Percentiles rank a stretch among this genome's conserved stretches.
phyloP scores from a whole-genome alignment of 2,888 invertebrate genomes.

The Zygogramma bicolorata region DNA sequence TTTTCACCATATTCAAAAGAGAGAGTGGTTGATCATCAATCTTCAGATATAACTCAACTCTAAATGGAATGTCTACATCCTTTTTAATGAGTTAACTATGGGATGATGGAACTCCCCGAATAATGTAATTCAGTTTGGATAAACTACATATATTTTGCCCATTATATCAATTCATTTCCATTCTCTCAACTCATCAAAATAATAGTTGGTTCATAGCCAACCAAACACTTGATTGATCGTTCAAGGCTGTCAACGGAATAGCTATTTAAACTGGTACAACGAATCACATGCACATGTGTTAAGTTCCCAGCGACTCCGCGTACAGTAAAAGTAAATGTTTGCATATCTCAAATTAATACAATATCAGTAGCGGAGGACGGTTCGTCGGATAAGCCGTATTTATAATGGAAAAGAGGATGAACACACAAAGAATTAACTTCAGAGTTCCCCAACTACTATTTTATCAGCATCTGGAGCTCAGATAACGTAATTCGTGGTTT shows the following conservation, averaged over 20 bases:
- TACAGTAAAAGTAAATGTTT: constrained; percentile 49
- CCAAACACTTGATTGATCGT: background rate
- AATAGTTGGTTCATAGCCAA: background rate
- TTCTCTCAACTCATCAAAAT: background rate
- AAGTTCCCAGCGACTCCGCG: constrained; percentile 30
- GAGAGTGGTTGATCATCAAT: too few relatives aligned
- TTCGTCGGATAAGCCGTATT: background rate
- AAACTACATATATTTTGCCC: too few relatives aligned
- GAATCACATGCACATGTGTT: constrained; percentile 23
- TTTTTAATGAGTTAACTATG: too few relatives aligned
- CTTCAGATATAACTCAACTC: too few relatives aligned
- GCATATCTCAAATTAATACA: constrained; percentile 48
- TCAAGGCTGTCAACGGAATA: background rate
- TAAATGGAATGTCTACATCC: too few relatives aligned
- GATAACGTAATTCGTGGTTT: background rate
- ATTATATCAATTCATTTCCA: background rate
- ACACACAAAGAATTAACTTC: constrained; percentile 8
- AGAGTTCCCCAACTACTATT: background rate
- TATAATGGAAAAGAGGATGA: constrained; percentile 2
- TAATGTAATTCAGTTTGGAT: too few relatives aligned
- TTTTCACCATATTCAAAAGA: too few relatives aligned
- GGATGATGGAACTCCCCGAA: too few relatives aligned
- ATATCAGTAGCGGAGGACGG: background rate
- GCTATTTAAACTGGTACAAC: background rate
- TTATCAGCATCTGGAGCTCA: background rate